Percentiles rank a stretch among this genome's conserved stretches.
Evolutionary conservation across 1,140 invertebrate species (phyloP).

Genomic region (Zaprionus lachaisei): DNA sequence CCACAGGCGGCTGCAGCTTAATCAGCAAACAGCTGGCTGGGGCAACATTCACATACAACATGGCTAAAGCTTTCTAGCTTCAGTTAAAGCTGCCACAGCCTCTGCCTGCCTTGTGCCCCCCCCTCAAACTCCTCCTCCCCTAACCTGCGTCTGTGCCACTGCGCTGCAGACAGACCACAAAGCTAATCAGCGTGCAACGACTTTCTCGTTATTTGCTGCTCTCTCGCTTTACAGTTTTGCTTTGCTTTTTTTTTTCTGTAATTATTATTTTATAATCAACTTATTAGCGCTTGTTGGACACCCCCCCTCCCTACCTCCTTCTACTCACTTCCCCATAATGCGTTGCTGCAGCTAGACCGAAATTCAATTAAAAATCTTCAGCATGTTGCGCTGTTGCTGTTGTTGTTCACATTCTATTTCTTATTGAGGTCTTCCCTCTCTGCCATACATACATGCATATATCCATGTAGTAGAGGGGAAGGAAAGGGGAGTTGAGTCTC

Average conservation of each 20-base stretch:
- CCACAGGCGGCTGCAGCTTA: constrained; percentile 63
- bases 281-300: constrained; percentile 64
- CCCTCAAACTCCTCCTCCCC: not conserved
- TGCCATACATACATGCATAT: constrained; percentile 10
- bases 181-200: constrained; percentile 81
- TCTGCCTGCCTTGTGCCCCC: not conserved
- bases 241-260: constrained; percentile 50
- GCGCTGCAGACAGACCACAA: constrained; percentile 55
- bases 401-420: constrained; percentile 78
- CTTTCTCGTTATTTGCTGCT: constrained; percentile 78
- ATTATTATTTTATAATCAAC: constrained; percentile 82
- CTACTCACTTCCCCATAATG: constrained; percentile 29
- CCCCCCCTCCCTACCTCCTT: not conserved
- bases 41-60: constrained; percentile 8
- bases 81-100: constrained; percentile 10
- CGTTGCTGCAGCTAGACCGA: constrained; percentile 50
- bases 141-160: not conserved
- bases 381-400: constrained; percentile 41
- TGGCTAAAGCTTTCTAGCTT: constrained; percentile 31
- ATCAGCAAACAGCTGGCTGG: constrained; percentile 53
- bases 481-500: not conserved
- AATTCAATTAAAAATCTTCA: constrained; percentile 78
- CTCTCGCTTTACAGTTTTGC: constrained; percentile 15
- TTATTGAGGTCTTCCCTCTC: constrained; percentile 57
- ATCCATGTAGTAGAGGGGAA: not conserved